phyloP scores from a whole-genome alignment of 1,140 invertebrate species.

The Carposina sasakii region DNA sequence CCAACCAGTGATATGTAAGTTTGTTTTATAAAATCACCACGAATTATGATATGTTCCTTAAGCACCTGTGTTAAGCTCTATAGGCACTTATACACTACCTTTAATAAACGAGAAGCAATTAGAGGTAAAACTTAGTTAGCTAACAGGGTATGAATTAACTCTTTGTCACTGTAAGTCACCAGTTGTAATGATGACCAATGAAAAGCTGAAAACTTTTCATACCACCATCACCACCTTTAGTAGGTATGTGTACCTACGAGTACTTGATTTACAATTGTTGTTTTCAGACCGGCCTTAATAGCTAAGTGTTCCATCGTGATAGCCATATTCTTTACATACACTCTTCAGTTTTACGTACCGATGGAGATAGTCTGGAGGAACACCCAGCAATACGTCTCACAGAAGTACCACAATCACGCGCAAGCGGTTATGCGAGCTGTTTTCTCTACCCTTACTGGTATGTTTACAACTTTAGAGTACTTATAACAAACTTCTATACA shows the following conservation, averaged over 20 bases:
- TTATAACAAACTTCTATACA: too few relatives aligned
- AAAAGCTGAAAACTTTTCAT: too few relatives aligned
- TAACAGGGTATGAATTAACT: too few relatives aligned
- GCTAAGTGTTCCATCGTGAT: slow-evolving; percentile 85
- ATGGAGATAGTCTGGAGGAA: slow-evolving; percentile 78
- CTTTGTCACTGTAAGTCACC: too few relatives aligned
- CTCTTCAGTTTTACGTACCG: slow-evolving; percentile 91
- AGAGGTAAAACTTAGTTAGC: too few relatives aligned
- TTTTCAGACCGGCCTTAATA: slow-evolving; percentile 75
- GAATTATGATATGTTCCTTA: not conserved
- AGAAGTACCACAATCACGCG: slow-evolving; percentile 45
- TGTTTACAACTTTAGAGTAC: too few relatives aligned
- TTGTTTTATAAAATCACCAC: not conserved
- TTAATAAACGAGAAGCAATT: too few relatives aligned
- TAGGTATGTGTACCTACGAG: not conserved
- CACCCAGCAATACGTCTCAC: slow-evolving; percentile 38
- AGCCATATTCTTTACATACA: slow-evolving; percentile 88
- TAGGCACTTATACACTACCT: too few relatives aligned
- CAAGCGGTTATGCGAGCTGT: slow-evolving; percentile 52
- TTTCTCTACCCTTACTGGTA: slow-evolving; percentile 52
- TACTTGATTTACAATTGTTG: slow-evolving; percentile 12
- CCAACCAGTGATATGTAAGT: slow-evolving; percentile 76
- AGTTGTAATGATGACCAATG: too few relatives aligned
- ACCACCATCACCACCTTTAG: too few relatives aligned
- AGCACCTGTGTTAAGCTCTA: not conserved